These are phyloP conservation scores for Drosophila emarginata DNA, from an alignment of 2,888 invertebrate genomes.

Conservation along the genomic window DNA sequence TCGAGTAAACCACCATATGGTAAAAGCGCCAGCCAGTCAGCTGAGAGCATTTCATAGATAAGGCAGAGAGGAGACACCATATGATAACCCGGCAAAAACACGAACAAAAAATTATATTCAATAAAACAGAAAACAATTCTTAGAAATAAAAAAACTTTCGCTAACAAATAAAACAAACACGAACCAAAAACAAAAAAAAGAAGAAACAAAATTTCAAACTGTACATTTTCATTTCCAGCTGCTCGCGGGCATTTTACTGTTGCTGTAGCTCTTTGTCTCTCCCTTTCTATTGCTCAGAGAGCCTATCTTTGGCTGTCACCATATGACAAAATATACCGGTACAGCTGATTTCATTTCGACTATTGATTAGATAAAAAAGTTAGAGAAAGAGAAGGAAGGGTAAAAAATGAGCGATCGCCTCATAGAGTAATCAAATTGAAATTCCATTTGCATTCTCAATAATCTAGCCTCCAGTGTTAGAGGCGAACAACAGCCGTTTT, in stretches of 20 bases:
- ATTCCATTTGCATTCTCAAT: slow-evolving; percentile 21
- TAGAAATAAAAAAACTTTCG: slow-evolving; percentile 45
- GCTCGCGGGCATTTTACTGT: background rate
- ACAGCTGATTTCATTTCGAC: slow-evolving; percentile 75
- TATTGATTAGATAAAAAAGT: slow-evolving; percentile 52
- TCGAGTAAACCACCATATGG: background rate
- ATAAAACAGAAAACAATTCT: background rate
- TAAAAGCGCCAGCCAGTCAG: slow-evolving; percentile 57
- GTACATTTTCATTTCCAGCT: slow-evolving; percentile 42
- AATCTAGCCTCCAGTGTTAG: slow-evolving; percentile 48
- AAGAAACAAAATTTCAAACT: slow-evolving; percentile 48
- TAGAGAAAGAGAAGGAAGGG: slow-evolving; percentile 27
- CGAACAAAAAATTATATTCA: background rate
- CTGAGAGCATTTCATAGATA: slow-evolving; percentile 63
- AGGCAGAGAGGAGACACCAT: slow-evolving; percentile 49
- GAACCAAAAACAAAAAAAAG: slow-evolving; percentile 20
- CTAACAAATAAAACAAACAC: slow-evolving; percentile 28
- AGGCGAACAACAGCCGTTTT: slow-evolving; percentile 65
- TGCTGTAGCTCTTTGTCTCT: background rate
- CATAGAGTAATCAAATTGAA: background rate
- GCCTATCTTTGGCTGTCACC: slow-evolving; percentile 20
- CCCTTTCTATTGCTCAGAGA: background rate
- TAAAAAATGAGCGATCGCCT: slow-evolving; percentile 29
- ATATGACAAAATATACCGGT: slow-evolving; percentile 74
- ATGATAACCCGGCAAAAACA: slow-evolving; percentile 56